Conservation (phyloP, 2,113 vertebrate genomes). For the Aix galericulata region DNA sequence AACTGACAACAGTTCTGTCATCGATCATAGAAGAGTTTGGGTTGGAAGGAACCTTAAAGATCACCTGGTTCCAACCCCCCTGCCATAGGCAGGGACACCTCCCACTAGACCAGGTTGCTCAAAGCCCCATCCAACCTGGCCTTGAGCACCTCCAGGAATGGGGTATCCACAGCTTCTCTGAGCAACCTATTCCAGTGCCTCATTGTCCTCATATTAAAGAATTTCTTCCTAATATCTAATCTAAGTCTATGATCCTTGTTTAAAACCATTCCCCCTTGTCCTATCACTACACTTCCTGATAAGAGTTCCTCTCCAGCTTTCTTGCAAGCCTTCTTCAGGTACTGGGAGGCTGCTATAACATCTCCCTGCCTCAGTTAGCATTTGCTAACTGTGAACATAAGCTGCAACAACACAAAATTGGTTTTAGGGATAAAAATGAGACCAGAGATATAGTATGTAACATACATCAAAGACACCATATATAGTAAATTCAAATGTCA, state of each 20-base stretch:
- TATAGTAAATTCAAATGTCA: neutral
- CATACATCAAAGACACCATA: neutral
- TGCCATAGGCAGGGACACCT: neutral
- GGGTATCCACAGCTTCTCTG: neutral
- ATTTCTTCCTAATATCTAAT: neutral
- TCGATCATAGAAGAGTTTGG: neutral
- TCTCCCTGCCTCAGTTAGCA: neutral
- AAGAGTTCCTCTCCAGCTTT: neutral
- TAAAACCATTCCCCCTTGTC: neutral
- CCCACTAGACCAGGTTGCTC: neutral
- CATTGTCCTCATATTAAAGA: neutral
- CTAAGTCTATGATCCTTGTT: neutral
- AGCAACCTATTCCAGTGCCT: neutral
- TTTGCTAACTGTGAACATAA: neutral
- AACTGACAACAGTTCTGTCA: neutral
- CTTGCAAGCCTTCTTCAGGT: neutral
- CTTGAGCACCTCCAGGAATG: neutral
- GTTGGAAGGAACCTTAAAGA: neutral
- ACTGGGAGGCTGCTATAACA: neutral
- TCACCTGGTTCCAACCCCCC: neutral
- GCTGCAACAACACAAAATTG: neutral
- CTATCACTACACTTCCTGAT: neutral
- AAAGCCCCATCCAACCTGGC: neutral
- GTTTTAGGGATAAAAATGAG: neutral
- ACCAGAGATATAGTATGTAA: neutral